phyloP scores from a whole-genome alignment of 2,797 vertebrate species.

The Pteronotus mesoamericanus region DNA sequence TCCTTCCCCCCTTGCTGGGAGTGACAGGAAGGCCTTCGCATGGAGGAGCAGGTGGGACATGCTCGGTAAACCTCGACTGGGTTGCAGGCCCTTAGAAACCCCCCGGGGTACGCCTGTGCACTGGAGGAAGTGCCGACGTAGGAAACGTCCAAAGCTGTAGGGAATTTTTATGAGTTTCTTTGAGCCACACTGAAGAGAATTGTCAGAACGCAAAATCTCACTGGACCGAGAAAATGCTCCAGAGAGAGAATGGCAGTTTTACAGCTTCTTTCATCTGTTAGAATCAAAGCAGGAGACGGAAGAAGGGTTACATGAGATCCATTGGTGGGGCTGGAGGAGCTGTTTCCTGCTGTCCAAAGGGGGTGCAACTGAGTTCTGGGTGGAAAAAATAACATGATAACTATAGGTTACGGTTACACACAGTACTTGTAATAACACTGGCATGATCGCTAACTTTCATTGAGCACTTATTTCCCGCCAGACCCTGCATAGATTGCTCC shows the following conservation, averaged over 20 bases:
- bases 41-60: fast-evolving
- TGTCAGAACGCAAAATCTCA: background rate
- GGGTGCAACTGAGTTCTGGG: background rate
- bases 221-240: background rate
- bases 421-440: background rate
- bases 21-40: background rate
- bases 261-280: background rate
- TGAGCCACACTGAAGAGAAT: background rate
- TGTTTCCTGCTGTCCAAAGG: background rate
- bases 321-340: background rate
- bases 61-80: background rate
- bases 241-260: background rate
- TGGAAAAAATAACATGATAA: background rate
- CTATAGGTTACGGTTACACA: background rate
- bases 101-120: background rate
- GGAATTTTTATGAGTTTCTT: background rate
- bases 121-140: background rate
- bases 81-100: background rate
- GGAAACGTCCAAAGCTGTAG: background rate
- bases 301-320: background rate
- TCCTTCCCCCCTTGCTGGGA: fast-evolving
- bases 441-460: background rate
- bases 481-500: background rate
- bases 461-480: background rate
- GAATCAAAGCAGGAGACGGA: background rate